Evolutionary conservation across 2,797 vertebrate genomes (phyloP), one percentile per base, ranked within the genome.

Genomic region (Cephalopachus bancanus): DNA sequence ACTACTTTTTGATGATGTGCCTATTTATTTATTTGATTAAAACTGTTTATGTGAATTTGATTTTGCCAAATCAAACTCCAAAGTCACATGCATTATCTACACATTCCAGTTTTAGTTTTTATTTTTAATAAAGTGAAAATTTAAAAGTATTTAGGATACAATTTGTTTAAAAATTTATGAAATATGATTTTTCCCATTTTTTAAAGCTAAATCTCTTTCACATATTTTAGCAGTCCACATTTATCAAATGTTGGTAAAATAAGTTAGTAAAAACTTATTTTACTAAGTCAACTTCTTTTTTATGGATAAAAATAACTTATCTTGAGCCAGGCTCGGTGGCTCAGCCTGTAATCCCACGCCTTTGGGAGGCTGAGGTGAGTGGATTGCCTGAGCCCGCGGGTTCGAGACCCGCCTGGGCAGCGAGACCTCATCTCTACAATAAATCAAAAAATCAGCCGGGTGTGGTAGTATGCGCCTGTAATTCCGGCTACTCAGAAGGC

Each of bases 141-240:
- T 53, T 69, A 89, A 78, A 94, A 69, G 86, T 24, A 65, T 19
- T 59, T 88, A 75, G 26, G 37, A 83, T 94, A 10, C 12, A 74
- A 9, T 76, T 91, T 89, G 26, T 83, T 7, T 59, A 94, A 90
- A 75, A 85, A 78, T 59, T 94, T 95, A 51, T 84, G 88, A 57
- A 87, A 83, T 85, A 74, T 76, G 10, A 24, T 51, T 91, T 92
- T 97, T 33, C 20, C 19, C 24, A 83, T n/a, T 67, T 96, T 91
- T 93, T 76, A 76, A 12, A 91, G 26, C 53, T 84, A 3, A 53
- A n/a, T 49, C 17, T 89, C 33, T 33, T 94, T 24, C 20, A 72
- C 30, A 44, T 95, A 91, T 94, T 95, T 72, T 89, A 93, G 57
- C 20, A 95, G 49, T n/a, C 76, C 89, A 76, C 10, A 17, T 65